Base-by-base conservation (phyloP, 2,113 vertebrate species). In the Beaufortia kweichowensis region DNA sequence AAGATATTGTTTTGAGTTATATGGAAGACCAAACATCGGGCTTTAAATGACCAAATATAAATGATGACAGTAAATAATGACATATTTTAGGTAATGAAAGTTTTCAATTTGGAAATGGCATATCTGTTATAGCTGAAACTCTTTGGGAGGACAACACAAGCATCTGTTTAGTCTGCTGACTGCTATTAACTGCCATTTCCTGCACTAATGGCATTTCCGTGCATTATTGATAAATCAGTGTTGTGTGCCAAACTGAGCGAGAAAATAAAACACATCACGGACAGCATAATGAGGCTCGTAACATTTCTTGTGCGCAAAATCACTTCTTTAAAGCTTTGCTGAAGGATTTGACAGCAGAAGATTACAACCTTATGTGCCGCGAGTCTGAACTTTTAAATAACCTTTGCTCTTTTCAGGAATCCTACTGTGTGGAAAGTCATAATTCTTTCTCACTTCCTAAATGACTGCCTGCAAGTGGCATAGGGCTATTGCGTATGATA, bases 221-320 rank as follows among this genome's bases (percentile, higher is more conserved):
- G 26, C 57, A 74, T 74, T 74, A 74, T 74, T 74, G 56, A 62
- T 74, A 74, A 48, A 74, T 35, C 39, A 31, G 26, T 62, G 57
- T 61, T 29, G 71, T 48, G 35, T 31, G 71, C 56, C 71, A 74
- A 74, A 74, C 26, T 48, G 57, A 61, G 71, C 3, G 26, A 61
- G 71, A 74, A 74, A 74, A 61, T 74, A 48, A 73, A 73, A 48
- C 17, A 62, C 71, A 48, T 19, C 56, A 48, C 60, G 26, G 55
- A 73, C 43, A 61, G 24, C 0, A 4, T 26, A 23, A 72, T 23
- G 23, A 21, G 15, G 24, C 69, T 72, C 69, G 26, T 29, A 72
- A 72, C 39, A 59, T 59, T 43, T 59, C 55, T 33, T 43, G 33
- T 21, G 31, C 5, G 41, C 24, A 57, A 41, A 39, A 43, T 48